Percentiles rank a stretch among this genome's conserved stretches.
phyloP scores from a whole-genome alignment of 92 coral and sea anemone genomes.

The Paragorgia papillata region DNA sequence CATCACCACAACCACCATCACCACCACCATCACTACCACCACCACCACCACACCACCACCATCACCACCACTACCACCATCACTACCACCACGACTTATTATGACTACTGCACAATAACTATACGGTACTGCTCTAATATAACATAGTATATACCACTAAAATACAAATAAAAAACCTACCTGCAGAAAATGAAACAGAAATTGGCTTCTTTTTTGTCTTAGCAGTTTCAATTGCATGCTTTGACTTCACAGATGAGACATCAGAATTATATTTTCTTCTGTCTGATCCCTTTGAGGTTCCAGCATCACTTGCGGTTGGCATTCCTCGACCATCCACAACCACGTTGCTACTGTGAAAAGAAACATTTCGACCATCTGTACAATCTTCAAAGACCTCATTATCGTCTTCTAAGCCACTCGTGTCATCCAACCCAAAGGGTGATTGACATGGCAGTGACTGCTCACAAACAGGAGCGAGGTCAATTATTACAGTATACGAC shows the following conservation, averaged over 20 bases:
- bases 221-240: not conserved
- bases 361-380: not conserved
- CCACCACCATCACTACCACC: too few relatives aligned
- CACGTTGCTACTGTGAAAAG: constrained; percentile 19
- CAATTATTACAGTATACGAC: not conserved
- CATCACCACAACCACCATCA: too few relatives aligned
- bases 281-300: not conserved
- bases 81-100: too few relatives aligned
- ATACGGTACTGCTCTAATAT: too few relatives aligned
- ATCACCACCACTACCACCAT: too few relatives aligned
- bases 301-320: not conserved
- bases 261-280: not conserved
- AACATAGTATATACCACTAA: too few relatives aligned
- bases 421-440: not conserved
- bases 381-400: constrained; percentile 26
- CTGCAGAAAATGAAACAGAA: constrained; percentile 32
- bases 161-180: not conserved
- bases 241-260: not conserved
- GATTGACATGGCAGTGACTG: not conserved
- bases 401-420: not conserved
- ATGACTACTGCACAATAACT: too few relatives aligned
- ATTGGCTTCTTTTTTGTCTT: constrained; percentile 3
- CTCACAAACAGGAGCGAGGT: not conserved
- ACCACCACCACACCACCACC: too few relatives aligned
- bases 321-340: not conserved